A percentile compares a stretch with the other conserved stretches of the same genome.
Conservation (phyloP, 2,113 vertebrate genomes). For the Myiagra hebetior region DNA sequence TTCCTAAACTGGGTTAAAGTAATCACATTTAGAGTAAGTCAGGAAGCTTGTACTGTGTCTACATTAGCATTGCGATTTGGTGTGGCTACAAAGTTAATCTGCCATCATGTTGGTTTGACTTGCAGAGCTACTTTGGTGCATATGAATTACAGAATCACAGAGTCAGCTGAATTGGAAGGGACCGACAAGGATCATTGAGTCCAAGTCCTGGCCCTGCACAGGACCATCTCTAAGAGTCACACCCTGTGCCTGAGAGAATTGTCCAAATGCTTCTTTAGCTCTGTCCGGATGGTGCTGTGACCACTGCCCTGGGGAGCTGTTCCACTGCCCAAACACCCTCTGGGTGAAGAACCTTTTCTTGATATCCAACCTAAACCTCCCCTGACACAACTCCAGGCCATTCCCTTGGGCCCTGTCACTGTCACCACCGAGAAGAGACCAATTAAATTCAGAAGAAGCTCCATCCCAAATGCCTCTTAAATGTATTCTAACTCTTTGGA, state of each 20-base stretch:
- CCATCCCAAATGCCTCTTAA: background rate
- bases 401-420: background rate
- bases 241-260: background rate
- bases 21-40: background rate
- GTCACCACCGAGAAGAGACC: background rate
- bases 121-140: background rate
- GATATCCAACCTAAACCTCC: no score
- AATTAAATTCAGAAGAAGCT: background rate
- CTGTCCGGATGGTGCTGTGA: background rate
- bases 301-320: background rate
- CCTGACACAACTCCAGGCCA: background rate
- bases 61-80: background rate
- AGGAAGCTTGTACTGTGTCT: background rate
- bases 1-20: background rate
- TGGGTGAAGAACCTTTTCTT: background rate
- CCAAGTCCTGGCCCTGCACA: background rate
- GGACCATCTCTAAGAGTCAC: background rate
- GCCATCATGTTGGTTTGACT: background rate
- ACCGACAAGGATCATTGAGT: no score
- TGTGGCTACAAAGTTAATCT: background rate
- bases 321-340: background rate
- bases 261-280: rapidly evolving
- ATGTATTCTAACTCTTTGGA: background rate
- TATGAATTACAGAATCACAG: background rate
- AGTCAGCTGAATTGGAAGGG: background rate